phyloP scores from a whole-genome alignment of 2,888 invertebrate species.

The Anthophora plumipes region DNA sequence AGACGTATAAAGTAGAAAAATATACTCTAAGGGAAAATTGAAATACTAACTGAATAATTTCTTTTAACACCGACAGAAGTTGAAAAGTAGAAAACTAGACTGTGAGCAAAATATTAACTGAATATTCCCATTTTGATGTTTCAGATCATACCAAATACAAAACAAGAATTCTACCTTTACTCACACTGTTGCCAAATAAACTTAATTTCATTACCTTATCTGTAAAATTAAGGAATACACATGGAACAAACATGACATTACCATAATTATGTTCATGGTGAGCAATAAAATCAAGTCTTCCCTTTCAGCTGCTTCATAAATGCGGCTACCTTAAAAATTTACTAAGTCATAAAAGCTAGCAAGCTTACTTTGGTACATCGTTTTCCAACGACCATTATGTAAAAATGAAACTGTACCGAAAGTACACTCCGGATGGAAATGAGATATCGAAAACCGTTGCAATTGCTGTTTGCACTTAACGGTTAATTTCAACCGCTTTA shows the following conservation, averaged over 20 bases:
- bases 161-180: neutral
- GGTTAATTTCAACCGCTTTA: constrained; percentile 29
- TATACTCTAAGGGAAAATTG: no score
- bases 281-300: neutral
- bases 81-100: no score
- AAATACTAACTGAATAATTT: no score
- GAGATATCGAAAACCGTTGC: constrained; percentile 34
- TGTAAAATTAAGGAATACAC: neutral
- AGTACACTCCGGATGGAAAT: constrained; percentile 1
- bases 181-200: neutral
- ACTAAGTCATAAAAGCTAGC: neutral
- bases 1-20: no score
- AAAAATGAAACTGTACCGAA: constrained; percentile 1
- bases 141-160: neutral
- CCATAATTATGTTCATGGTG: neutral
- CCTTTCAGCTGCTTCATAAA: neutral
- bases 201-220: neutral
- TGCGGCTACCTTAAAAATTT: neutral
- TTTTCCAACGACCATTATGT: neutral
- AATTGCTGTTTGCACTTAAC: constrained; percentile 21
- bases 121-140: no score
- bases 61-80: no score
- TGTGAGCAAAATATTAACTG: no score
- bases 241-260: neutral
- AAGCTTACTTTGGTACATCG: neutral